Base-by-base conservation (phyloP, 2,113 vertebrate species). In the Mustela lutreola region DNA sequence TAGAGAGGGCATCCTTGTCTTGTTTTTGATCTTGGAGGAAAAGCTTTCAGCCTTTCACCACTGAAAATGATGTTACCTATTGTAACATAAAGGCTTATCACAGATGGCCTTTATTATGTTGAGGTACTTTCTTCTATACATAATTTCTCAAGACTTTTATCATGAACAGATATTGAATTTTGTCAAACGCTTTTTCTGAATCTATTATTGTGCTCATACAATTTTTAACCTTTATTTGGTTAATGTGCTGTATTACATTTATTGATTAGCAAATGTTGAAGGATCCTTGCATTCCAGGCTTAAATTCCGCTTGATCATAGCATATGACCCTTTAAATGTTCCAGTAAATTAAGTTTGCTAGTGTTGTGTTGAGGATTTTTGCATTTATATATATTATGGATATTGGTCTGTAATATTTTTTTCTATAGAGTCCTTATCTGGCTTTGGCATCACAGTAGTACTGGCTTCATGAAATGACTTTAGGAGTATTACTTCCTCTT, bases 261-360 rank as follows among this genome's bases (percentile, higher is more conserved):
- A 78, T 48, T n/a, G 87, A 78, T 50, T 84, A 83, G 53, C 42
- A 14, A n/a, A 83, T 36, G 42, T 16, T 93, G 91, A 93, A 93
- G 16, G 56, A 63, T 73, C 31, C 31, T 62, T 92, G 39, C 31
- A 75, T 21, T 58, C 19, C 53, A 84, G 42, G 22, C 7, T 75
- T 62, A 75, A 73, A 84, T 93, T 24, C 31, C 53, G 84, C 42
- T 84, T 62, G 42, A 75, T 62, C 11, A 73, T n/a, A 22, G 53
- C 45, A 11, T 48, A 73, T 73, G 42, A 48, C 62, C 33, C 24
- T 73, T 80, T 14, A 92, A 83, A 36, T 93, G n/a, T 63, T 92
- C 39, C 48, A 24, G 45, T 84, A 75, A 84, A 84, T 75, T 84
- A 53, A 92, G 39, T 75, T 73, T 36, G 39, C 11, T 75, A 50